Conservation (phyloP, 2,113 vertebrate species). For the Dromaius novaehollandiae region DNA sequence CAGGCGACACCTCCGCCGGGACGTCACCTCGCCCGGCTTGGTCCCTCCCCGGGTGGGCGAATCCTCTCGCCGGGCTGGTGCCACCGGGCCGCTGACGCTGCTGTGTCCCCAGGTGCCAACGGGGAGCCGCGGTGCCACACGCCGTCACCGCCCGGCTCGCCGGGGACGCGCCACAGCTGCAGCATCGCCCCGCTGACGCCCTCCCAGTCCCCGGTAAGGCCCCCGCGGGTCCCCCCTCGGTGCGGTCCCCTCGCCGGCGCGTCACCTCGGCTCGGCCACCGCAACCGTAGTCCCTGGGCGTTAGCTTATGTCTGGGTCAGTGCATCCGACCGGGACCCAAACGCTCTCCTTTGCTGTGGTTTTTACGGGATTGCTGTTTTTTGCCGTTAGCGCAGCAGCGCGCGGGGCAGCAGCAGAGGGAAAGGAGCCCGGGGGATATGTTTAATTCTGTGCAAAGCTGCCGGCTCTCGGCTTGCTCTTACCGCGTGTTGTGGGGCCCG, state of each 20-base stretch:
- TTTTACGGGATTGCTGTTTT: rapidly evolving
- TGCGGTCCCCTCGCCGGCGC: rapidly evolving
- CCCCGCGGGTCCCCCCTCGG: rapidly evolving
- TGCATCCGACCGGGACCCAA: rapidly evolving
- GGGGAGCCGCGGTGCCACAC: constrained; percentile 70
- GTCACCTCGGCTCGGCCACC: rapidly evolving
- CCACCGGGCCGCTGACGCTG: neutral
- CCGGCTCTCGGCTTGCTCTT: neutral
- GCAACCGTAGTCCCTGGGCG: rapidly evolving
- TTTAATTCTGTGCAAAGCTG: neutral
- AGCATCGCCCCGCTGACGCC: constrained; percentile 90
- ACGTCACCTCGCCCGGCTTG: too few relatives aligned
- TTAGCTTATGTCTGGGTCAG: neutral
- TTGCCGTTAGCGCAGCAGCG: neutral
- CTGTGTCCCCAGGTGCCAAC: constrained; percentile 69
- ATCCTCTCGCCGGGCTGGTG: too few relatives aligned
- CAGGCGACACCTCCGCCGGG: rapidly evolving
- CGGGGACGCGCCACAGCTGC: constrained; percentile 78
- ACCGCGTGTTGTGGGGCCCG: rapidly evolving
- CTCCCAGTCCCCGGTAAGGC: constrained; percentile 87
- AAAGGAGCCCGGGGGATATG: neutral
- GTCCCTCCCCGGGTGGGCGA: too few relatives aligned
- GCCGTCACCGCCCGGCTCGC: constrained; percentile 80
- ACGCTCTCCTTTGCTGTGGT: rapidly evolving
- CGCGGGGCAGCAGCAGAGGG: neutral